These are phyloP conservation scores for Neoscelio sp. DNA, from an alignment of 2,888 invertebrate species.

Conservation along the genomic window DNA sequence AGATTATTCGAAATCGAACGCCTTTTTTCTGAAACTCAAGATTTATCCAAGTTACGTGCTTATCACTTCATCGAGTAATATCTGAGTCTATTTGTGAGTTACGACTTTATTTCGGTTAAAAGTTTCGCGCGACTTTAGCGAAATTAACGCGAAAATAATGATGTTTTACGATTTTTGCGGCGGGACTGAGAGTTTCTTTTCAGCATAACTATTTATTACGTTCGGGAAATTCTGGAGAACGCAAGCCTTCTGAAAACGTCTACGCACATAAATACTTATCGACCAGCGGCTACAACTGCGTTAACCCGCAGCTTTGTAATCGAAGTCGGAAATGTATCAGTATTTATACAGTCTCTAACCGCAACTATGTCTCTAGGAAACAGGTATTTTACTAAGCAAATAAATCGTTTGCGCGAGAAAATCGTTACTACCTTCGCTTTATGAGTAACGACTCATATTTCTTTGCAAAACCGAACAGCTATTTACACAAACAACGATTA, in stretches of 20 bases:
- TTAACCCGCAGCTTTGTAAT: slow-evolving; percentile 65
- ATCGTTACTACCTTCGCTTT: slow-evolving; percentile 46
- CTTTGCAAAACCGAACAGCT: slow-evolving; percentile 28
- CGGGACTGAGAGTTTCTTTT: slow-evolving; percentile 37
- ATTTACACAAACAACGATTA: slow-evolving; percentile 48
- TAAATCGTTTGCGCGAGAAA: slow-evolving; percentile 59
- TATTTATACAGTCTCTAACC: slow-evolving; percentile 65
- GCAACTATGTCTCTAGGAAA: slow-evolving; percentile 63
- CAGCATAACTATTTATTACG: slow-evolving; percentile 51
- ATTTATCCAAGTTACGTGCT: slow-evolving; percentile 16
- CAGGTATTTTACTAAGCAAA: slow-evolving; percentile 61
- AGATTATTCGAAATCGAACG: too few relatives aligned
- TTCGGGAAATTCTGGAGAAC: slow-evolving; percentile 35
- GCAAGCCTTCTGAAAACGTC: slow-evolving; percentile 47
- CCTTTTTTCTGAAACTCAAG: background rate
- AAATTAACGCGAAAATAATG: slow-evolving; percentile 53
- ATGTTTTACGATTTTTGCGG: slow-evolving; percentile 54
- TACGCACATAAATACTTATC: slow-evolving; percentile 64
- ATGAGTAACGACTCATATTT: slow-evolving; percentile 39
- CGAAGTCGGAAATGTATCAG: slow-evolving; percentile 66
- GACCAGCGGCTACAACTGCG: slow-evolving; percentile 58
- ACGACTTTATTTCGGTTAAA: slow-evolving; percentile 12
- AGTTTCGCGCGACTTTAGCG: slow-evolving; percentile 30
- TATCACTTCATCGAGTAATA: slow-evolving; percentile 20
- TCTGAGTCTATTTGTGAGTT: slow-evolving; percentile 24